Percentiles rank a stretch among this genome's conserved stretches.
phyloP scores from a whole-genome alignment of 2,797 vertebrate species.

The Avahi laniger region DNA sequence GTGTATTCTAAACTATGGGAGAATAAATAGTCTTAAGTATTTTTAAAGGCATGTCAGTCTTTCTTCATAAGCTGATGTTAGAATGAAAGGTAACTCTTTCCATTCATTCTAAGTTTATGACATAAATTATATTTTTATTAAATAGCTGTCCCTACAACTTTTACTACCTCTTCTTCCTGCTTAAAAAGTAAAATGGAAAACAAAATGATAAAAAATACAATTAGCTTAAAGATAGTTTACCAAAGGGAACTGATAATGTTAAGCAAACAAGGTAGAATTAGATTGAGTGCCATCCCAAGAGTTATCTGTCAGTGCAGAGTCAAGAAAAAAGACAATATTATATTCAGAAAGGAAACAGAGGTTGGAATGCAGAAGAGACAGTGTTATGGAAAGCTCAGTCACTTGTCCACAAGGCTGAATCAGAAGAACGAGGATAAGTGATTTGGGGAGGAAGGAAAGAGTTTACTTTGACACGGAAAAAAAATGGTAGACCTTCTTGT shows the following conservation, averaged over 20 bases:
- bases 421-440: no score
- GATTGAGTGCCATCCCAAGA: neutral
- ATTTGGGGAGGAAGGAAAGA: no score
- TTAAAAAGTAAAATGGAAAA: constrained; percentile 38
- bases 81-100: neutral
- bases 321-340: neutral
- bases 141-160: neutral
- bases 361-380: neutral
- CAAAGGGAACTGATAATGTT: neutral
- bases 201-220: constrained; percentile 8
- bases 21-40: neutral
- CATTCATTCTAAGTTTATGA: neutral
- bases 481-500: no score
- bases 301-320: neutral
- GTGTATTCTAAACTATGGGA: neutral
- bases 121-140: neutral
- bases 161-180: neutral
- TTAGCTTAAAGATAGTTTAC: neutral
- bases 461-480: no score
- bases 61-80: neutral
- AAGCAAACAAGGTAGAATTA: constrained; percentile 1
- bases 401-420: no score
- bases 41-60: neutral
- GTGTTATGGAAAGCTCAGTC: no score
- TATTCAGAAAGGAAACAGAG: neutral